These are phyloP conservation scores for Noctua janthe DNA, from an alignment of 2,888 invertebrate genomes.

Conservation along the genomic window DNA sequence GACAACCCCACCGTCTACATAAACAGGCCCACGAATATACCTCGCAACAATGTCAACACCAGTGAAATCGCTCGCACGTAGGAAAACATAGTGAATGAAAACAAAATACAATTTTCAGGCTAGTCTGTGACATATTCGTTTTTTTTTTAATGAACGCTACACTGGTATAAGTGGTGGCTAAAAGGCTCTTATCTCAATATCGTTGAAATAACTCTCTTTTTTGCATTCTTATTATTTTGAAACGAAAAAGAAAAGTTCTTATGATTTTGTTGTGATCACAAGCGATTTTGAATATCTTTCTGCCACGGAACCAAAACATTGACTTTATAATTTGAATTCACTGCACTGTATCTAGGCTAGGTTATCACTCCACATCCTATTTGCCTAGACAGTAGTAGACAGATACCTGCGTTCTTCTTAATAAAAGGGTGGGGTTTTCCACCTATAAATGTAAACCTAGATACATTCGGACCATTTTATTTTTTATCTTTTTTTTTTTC, in stretches of 20 bases:
- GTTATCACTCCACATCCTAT: slow-evolving; percentile 9
- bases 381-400: slow-evolving; percentile 11
- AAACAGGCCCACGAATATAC: slow-evolving; percentile 73
- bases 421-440: slow-evolving; percentile 15
- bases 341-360: slow-evolving; percentile 41
- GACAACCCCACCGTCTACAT: slow-evolving; percentile 84
- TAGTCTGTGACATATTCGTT: slow-evolving; percentile 25
- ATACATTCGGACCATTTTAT: background rate
- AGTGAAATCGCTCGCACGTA: slow-evolving; percentile 66
- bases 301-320: slow-evolving; percentile 4
- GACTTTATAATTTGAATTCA: slow-evolving; percentile 32
- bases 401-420: background rate
- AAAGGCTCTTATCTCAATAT: slow-evolving; percentile 35
- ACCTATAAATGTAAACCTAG: background rate
- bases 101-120: slow-evolving; percentile 40
- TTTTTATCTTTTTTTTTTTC: background rate
- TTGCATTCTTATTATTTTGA: background rate
- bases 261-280: background rate
- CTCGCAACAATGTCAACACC: slow-evolving; percentile 70
- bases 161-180: background rate
- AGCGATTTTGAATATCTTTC: background rate
- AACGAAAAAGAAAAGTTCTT: background rate
- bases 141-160: slow-evolving; percentile 9
- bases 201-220: background rate
- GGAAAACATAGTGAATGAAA: slow-evolving; percentile 50